A percentile compares a stretch with the other conserved stretches of the same genome.
These are phyloP conservation scores for Tiliacea citrago DNA, from an alignment of 2,888 invertebrate species.

Conservation along the genomic window DNA sequence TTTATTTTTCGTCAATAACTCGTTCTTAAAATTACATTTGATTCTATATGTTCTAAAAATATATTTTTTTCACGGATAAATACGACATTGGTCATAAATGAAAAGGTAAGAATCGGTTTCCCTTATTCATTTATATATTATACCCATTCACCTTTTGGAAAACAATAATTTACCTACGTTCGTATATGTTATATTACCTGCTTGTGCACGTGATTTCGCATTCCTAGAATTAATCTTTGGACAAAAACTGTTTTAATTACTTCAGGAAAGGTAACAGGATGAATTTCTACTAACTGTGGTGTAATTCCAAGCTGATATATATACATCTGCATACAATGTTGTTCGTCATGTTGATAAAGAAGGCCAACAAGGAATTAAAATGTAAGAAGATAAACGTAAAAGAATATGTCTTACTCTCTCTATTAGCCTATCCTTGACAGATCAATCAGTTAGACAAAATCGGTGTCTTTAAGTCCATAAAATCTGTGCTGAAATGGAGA, in stretches of 20 bases:
- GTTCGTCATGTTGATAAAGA: not conserved
- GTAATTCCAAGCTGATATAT: not conserved
- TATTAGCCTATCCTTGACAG: not conserved
- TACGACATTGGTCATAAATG: slow-evolving; percentile 27
- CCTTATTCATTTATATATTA: slow-evolving; percentile 28
- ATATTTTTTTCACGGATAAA: slow-evolving; percentile 4
- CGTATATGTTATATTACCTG: slow-evolving; percentile 21
- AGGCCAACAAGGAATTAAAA: too few species aligned
- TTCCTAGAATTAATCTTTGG: not conserved
- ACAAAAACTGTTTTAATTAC: too few species aligned
- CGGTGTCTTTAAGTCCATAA: not conserved
- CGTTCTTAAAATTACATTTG: not conserved
- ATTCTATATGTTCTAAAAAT: slow-evolving; percentile 11
- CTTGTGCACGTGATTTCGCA: slow-evolving; percentile 19
- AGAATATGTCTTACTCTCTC: not conserved
- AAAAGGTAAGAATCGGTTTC: slow-evolving; percentile 17
- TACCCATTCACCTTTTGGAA: slow-evolving; percentile 30
- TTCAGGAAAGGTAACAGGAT: not conserved
- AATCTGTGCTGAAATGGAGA: not conserved
- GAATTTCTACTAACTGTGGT: not conserved
- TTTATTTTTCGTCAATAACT: not conserved
- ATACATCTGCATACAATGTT: not conserved
- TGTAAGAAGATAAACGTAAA: not conserved
- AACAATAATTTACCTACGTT: slow-evolving; percentile 37
- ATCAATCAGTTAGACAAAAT: not conserved